Evolutionary conservation across 2,113 vertebrate species (phyloP).

Genomic region (Electrona antarctica): DNA sequence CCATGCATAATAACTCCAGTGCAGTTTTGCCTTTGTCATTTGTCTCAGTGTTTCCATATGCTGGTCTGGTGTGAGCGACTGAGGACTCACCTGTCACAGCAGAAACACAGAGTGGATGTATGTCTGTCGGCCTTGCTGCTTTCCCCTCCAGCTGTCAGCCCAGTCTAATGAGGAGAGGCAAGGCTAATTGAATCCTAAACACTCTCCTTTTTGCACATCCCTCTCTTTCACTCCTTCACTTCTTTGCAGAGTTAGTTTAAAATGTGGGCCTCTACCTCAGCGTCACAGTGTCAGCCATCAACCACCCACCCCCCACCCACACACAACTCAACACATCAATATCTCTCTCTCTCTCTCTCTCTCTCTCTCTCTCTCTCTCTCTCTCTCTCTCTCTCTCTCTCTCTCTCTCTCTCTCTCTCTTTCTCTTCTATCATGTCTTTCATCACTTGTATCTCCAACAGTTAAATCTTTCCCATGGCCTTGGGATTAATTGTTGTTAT

Average conservation of each 20-base stretch:
- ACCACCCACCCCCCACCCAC: too few relatives aligned
- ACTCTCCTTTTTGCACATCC: slow-evolving; percentile 55
- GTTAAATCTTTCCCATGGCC: slow-evolving; percentile 36
- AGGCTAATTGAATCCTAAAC: slow-evolving; percentile 71
- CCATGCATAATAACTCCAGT: too few relatives aligned
- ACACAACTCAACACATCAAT: too few relatives aligned
- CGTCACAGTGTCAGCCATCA: background rate
- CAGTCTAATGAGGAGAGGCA: slow-evolving; percentile 56
- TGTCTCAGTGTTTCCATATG: slow-evolving; percentile 8
- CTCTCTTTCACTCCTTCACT: slow-evolving; percentile 19
- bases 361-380: too few relatives aligned
- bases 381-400: too few relatives aligned
- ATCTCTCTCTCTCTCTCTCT: too few relatives aligned
- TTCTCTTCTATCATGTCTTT: too few relatives aligned
- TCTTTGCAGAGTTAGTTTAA: slow-evolving; percentile 4
- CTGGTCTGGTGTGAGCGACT: slow-evolving; percentile 36
- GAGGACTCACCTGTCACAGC: slow-evolving; percentile 42
- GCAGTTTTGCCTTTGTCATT: slow-evolving; percentile 26
- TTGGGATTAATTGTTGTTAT: slow-evolving; percentile 58
- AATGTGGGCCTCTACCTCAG: slow-evolving; percentile 21
- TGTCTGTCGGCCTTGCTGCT: slow-evolving; percentile 33
- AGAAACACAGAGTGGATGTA: slow-evolving; percentile 27
- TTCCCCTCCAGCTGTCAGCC: slow-evolving; percentile 50
- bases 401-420: slow-evolving; percentile 23
- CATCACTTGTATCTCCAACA: slow-evolving; percentile 46